Base-by-base conservation (phyloP, 2,797 vertebrate species). In the Enteromius fasciolatus region DNA sequence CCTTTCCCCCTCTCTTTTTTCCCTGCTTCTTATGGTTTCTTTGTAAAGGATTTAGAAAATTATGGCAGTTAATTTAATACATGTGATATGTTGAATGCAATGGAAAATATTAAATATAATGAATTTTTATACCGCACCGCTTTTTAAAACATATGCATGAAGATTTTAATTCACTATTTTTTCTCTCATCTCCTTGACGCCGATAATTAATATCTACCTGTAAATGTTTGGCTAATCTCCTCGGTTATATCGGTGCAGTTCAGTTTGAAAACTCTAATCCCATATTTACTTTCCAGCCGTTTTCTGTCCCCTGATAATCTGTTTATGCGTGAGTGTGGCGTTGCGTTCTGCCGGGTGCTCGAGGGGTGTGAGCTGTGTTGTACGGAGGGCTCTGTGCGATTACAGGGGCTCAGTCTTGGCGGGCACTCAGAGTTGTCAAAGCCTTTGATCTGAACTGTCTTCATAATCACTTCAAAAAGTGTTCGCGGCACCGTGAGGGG, bases 401-500 rank as follows among this genome's bases (percentile, higher is more conserved):
- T 93, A 93, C 90, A 88, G 89, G 78, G 87, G 88, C 92, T 92
- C 88, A 77, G 90, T 91, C 92, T 92, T 91, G 90, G 90, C 89
- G 89, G 83, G 36, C 90, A 89, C 91, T 91, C 92, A 89, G 87
- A 93, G 92, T 93, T 90, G 92, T 94, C 92, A 93, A 91, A 94
- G 92, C 91, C 92, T 94, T 94, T 94, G 93, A 94, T 93, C 93
- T 93, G 90, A 93, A 92, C 91, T 89, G 90, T 92, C 92, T 92
- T 89, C 86, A 90, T 93, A 93, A 94, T 93, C 93, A 93, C 93
- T 94, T 93, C 91, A 91, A 87, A 86, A 93, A 91, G 92, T 91
- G 89, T 92, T 90, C 84, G 87, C 90, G 85, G 76, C 90, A 93
- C 91, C 87, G 90, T 91, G 91, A 93, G 91, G 91, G 92, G 89